These are phyloP conservation scores for Channallabes apus DNA, from an alignment of 2,797 vertebrate species.

Conservation along the genomic window DNA sequence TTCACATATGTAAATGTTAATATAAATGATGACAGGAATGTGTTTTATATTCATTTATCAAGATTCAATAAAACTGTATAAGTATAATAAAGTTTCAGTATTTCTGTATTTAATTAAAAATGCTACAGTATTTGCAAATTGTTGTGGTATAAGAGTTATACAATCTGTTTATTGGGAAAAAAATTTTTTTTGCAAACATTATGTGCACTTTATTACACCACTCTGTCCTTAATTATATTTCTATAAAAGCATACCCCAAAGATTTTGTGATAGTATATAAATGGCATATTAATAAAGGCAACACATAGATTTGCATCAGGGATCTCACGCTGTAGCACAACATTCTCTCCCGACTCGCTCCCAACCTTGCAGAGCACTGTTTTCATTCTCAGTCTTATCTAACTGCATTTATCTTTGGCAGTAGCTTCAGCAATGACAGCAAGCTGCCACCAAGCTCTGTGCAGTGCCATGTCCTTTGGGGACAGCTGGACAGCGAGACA, in stretches of 20 bases:
- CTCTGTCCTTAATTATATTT: not conserved
- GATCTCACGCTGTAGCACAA: not conserved
- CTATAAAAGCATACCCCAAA: not conserved
- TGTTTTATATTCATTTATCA: not conserved
- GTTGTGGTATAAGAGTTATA: not conserved
- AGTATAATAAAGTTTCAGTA: not conserved
- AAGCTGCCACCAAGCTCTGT: constrained; percentile 63
- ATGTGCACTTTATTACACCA: not conserved
- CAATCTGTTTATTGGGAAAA: not conserved
- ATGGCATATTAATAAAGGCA: constrained; percentile 9
- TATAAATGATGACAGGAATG: not conserved
- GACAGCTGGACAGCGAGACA: constrained; percentile 31
- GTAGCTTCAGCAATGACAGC: constrained; percentile 67
- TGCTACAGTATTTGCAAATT: not conserved
- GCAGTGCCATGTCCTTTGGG: constrained; percentile 62
- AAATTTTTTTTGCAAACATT: not conserved
- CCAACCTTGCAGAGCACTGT: constrained; percentile 43
- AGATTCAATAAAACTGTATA: not conserved
- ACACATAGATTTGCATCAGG: not conserved
- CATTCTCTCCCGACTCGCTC: constrained; percentile 30
- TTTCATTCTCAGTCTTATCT: constrained; percentile 58
- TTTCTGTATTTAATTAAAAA: not conserved
- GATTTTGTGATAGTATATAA: not conserved
- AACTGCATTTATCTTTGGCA: constrained; percentile 73
- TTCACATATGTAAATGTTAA: not conserved